Conservation (phyloP, 2,797 vertebrate species). For the Philypnodon macrostomus region DNA sequence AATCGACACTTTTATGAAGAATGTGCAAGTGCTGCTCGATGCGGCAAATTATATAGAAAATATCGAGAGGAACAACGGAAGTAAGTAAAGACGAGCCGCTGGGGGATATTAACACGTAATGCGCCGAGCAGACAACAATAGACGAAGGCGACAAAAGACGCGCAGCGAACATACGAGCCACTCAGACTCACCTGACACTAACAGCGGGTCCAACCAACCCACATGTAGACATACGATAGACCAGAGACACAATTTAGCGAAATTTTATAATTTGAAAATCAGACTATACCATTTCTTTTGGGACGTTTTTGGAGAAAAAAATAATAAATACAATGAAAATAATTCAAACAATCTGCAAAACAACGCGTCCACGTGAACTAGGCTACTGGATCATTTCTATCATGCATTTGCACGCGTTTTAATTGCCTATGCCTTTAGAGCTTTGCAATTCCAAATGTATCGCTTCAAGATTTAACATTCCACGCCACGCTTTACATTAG, state of each 20-base stretch:
- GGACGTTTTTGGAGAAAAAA: no score
- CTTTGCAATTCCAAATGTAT: slow-evolving; percentile 4
- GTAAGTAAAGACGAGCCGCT: slow-evolving; percentile 78
- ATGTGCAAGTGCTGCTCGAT: slow-evolving; percentile 90
- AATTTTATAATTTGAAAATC: not conserved
- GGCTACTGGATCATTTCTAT: no score
- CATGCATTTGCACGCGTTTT: no score
- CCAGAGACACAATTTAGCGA: not conserved
- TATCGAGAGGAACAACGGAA: slow-evolving; percentile 88
- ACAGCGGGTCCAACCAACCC: not conserved
- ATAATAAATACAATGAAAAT: no score
- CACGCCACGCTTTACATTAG: slow-evolving; percentile 2
- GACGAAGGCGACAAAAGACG: slow-evolving; percentile 73
- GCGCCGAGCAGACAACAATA: slow-evolving; percentile 75
- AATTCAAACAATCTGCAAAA: no score
- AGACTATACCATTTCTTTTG: slow-evolving; percentile 18
- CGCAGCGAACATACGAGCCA: slow-evolving; percentile 55
- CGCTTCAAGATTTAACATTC: slow-evolving; percentile 12
- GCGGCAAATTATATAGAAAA: slow-evolving; percentile 89
- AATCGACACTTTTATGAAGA: slow-evolving; percentile 90
- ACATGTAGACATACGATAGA: no score
- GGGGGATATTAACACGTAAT: slow-evolving; percentile 58
- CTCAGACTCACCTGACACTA: slow-evolving; percentile 37
- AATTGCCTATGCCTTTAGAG: not conserved
- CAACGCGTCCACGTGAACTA: no score